Evolutionary conservation across 1,140 invertebrate species (phyloP), one percentile per base, ranked within the genome.

Genomic region (Lordiphosa stackelbergi): DNA sequence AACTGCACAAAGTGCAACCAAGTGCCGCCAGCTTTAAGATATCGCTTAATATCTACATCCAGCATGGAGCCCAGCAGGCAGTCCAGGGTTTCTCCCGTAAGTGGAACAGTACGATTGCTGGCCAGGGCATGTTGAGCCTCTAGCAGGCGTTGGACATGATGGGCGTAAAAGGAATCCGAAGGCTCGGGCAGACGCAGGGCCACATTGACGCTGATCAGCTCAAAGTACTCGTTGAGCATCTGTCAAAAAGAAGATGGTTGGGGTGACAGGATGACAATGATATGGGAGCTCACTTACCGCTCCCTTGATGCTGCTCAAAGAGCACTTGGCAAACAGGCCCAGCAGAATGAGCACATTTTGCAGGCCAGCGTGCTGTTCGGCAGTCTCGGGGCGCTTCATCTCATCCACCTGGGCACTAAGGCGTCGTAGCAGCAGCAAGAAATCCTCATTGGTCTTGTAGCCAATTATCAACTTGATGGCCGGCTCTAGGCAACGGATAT

Each of bases 141-240:
- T 37, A 81, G 41, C 42, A 81, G 34, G 1, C 56, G 63, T 3
- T 72, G 38, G 10, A 45, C 62, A 42, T 59, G 66, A 4, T 35
- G 53, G 9, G 48, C 58, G n/a, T 53, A 69, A 8, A 13, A 46
- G 12, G 13, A 13, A 11, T 63, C 56, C 13, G 34, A 55, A 5
- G 24, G 45, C 11, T 52, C 57, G 3, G 49, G 69, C 42, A 84
- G 71, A 13, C 77, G 77, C 19, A 72, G 11, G 1, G 53, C 42
- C 0, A 56, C 60, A 16, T 54, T 71, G 35, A 54, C 65, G 34
- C 46, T 85, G 24, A 87, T 69, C 9, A 77, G 24, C 52, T 85
- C 73, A 31, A 87, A 87, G 34, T 86, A 59, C 13, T 85, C 86
- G 36, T 85, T 87, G 13, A 87, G 79, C 69, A 87, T 87, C 86